Evolutionary conservation across 53 echinoderm and acorn worm species (phyloP), one percentile per base, ranked within the genome.

Genomic region (Pentamera pediparva): DNA sequence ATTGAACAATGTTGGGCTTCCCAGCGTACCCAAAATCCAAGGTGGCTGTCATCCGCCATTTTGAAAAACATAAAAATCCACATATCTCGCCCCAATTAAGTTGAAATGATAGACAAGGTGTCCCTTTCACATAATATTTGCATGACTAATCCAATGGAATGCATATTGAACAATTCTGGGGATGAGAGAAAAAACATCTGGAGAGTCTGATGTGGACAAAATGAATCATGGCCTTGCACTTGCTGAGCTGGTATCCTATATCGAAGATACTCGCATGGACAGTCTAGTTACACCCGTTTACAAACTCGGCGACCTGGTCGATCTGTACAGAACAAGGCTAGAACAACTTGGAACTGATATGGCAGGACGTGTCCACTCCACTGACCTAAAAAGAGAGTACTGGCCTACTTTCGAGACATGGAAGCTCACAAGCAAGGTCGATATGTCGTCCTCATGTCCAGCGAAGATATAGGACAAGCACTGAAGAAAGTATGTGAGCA

Each of bases 401-500:
- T 78, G 41, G 65, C 56, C 27, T 22, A 69, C 37, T 56, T 78
- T 22, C 77, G 77, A 24, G 51, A 56, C 20, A 32, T 83, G 51
- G 25, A 40, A 40, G 78, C 77, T 27, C 70, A 83, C 41, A 70
- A 21, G 21, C 12, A 77, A 59, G 84, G 78, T 0, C 70, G 84
- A 27, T 77, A 83, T 77, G 37, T 83, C 32, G 39, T 83, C 4
- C 61, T n/a, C n/a, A n/a, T n/a, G n/a, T n/a, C n/a, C n/a, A n/a
- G 61, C 31, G 61, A 54, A 30, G 62, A 41, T 74, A 54, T 17
- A n/a, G n/a, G n/a, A n/a, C n/a, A n/a, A n/a, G n/a, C n/a, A n/a
- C n/a, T 39, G 62, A 40, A 55, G 56, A 35, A 59, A 37, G 69
- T 53, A 13, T 45, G 32, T 25, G 18, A 78, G 11, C 59, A 39